phyloP scores from a whole-genome alignment of 1,140 invertebrate species.

The Maconellicoccus hirsutus region DNA sequence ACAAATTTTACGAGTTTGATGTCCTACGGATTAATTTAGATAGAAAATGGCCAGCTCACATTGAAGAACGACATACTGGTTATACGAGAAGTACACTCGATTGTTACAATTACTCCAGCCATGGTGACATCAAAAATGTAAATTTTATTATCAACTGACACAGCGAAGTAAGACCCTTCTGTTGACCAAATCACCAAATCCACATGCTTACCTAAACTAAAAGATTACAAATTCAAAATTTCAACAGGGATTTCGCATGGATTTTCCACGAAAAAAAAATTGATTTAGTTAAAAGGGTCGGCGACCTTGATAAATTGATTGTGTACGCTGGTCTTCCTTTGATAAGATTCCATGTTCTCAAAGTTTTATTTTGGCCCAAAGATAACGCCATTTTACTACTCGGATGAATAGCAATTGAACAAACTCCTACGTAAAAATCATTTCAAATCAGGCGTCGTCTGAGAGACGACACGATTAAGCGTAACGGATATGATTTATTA shows the following conservation, averaged over 20 bases:
- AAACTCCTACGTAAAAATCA: slow-evolving; percentile 41
- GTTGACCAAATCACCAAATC: slow-evolving; percentile 42
- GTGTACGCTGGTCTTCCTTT: slow-evolving; percentile 80
- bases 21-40: not conserved
- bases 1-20: not conserved
- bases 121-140: slow-evolving; percentile 65
- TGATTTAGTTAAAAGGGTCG: no score
- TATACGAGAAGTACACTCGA: slow-evolving; percentile 27
- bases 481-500: not conserved
- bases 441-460: no score
- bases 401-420: slow-evolving; percentile 67
- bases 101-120: slow-evolving; percentile 46
- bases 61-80: slow-evolving; percentile 26
- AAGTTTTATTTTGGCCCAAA: slow-evolving; percentile 65
- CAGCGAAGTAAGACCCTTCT: slow-evolving; percentile 55
- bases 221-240: slow-evolving; percentile 20
- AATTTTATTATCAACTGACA: slow-evolving; percentile 53
- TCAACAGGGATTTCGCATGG: no score
- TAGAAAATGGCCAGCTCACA: slow-evolving; percentile 24
- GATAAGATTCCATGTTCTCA: slow-evolving; percentile 87
- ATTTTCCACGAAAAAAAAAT: no score
- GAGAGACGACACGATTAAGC: not conserved
- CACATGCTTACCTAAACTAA: slow-evolving; percentile 27
- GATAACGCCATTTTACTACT: slow-evolving; percentile 78
- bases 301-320: slow-evolving; percentile 63